These are phyloP conservation scores for Troides helena DNA, from an alignment of 2,888 invertebrate species.

Conservation along the genomic window DNA sequence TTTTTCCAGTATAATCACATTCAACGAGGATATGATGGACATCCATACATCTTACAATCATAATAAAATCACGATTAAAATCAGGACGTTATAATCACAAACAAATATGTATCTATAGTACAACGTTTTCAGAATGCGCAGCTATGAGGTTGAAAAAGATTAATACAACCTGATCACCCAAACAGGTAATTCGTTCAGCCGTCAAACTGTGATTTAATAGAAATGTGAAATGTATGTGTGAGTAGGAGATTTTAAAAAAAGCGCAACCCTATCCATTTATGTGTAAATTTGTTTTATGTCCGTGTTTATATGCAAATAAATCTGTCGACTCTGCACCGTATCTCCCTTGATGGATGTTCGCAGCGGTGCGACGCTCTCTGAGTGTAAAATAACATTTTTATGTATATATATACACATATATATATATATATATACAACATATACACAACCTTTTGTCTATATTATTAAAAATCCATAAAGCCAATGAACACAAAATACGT, in stretches of 20 bases:
- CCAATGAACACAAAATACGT: too few species aligned
- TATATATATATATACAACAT: neutral
- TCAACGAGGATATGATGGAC: too few species aligned
- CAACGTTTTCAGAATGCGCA: too few species aligned
- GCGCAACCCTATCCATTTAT: neutral
- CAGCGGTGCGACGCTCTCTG: neutral
- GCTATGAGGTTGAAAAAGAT: too few species aligned
- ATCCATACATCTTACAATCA: too few species aligned
- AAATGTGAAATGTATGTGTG: neutral
- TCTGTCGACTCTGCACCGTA: slow-evolving; percentile 17
- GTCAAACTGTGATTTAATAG: neutral
- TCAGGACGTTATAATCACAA: too few species aligned
- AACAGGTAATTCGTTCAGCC: neutral
- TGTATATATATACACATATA: neutral
- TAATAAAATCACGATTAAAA: too few species aligned
- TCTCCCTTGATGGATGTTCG: slow-evolving; percentile 12
- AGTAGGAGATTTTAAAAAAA: neutral
- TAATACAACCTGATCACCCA: neutral
- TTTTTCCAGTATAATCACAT: too few species aligned
- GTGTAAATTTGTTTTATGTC: slow-evolving; percentile 14
- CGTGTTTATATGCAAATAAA: slow-evolving; percentile 22
- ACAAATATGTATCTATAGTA: too few species aligned
- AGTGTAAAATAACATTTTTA: neutral
- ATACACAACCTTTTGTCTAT: too few species aligned
- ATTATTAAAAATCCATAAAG: too few species aligned